Percentiles rank a stretch among this genome's conserved stretches.
Conservation (phyloP, 2,888 invertebrate species). For the Lepidonotus clava region DNA sequence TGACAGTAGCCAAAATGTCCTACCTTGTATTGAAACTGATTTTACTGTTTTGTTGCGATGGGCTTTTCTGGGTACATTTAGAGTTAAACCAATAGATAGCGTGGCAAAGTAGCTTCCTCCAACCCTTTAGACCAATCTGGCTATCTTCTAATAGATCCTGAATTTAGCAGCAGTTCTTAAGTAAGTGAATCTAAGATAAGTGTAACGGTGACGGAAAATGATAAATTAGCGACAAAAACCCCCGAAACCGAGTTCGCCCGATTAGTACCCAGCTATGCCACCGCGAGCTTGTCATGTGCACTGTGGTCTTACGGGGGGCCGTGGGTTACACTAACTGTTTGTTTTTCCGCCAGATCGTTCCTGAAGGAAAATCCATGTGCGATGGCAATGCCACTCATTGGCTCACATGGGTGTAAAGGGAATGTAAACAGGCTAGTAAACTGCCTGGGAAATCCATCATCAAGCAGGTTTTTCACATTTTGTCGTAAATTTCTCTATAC, state of each 20-base stretch:
- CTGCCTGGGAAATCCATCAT: slow-evolving; percentile 49
- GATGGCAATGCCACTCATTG: slow-evolving; percentile 45
- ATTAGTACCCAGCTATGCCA: not conserved
- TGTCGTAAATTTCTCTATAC: slow-evolving; percentile 53
- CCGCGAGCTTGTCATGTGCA: slow-evolving; percentile 15
- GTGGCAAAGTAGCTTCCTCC: no score
- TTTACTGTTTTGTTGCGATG: slow-evolving; percentile 24
- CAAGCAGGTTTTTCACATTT: slow-evolving; percentile 54
- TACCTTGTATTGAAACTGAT: not conserved
- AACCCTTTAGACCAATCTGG: no score
- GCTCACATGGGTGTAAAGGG: slow-evolving; percentile 52
- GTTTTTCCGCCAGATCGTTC: slow-evolving; percentile 52
- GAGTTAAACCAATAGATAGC: not conserved
- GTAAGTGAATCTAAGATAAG: no score
- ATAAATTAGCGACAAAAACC: not conserved
- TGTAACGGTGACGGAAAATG: no score
- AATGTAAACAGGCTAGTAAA: slow-evolving; percentile 43
- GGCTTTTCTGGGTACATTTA: slow-evolving; percentile 25
- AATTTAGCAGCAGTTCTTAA: no score
- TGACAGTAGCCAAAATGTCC: slow-evolving; percentile 39
- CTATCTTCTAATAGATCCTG: no score
- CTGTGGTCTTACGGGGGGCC: slow-evolving; percentile 33
- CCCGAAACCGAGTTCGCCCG: not conserved
- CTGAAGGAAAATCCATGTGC: slow-evolving; percentile 52
- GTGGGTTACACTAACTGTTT: slow-evolving; percentile 50